phyloP scores from a whole-genome alignment of 2,888 invertebrate genomes.

The Dryobotodes eremita region DNA sequence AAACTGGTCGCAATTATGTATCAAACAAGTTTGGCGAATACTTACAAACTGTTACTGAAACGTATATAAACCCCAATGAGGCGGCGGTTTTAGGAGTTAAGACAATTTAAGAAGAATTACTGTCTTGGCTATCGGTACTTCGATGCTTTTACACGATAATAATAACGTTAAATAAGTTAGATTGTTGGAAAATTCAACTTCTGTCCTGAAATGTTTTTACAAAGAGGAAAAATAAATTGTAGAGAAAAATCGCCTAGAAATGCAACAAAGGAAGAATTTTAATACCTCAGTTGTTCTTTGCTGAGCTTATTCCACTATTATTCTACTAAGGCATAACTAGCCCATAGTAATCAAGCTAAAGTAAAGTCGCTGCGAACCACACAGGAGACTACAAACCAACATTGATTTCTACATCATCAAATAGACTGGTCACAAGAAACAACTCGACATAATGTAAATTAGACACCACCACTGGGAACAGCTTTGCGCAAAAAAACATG shows the following conservation, averaged over 20 bases:
- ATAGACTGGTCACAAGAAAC: constrained; percentile 20
- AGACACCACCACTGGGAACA: constrained; percentile 12
- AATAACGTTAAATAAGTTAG: too few species aligned
- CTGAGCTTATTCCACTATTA: too few species aligned
- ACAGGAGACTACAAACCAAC: background rate
- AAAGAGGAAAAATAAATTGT: too few species aligned
- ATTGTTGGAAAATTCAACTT: too few species aligned
- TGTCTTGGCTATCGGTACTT: background rate
- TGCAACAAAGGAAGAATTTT: background rate
- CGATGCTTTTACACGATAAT: background rate
- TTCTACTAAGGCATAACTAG: background rate
- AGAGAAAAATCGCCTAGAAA: background rate
- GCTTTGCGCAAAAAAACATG: constrained; percentile 41
- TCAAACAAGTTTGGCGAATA: constrained; percentile 12
- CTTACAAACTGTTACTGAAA: constrained; percentile 17
- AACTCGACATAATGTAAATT: constrained; percentile 53
- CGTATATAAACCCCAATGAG: constrained; percentile 20
- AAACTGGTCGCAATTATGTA: constrained; percentile 10
- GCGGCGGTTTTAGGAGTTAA: constrained; percentile 12
- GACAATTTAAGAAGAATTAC: constrained; percentile 4
- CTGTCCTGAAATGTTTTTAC: too few species aligned
- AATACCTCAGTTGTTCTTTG: background rate
- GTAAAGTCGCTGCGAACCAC: background rate
- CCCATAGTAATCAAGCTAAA: background rate
- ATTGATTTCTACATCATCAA: constrained; percentile 11